Conservation (phyloP, 2,797 vertebrate species). For the Helostoma temminkii region DNA sequence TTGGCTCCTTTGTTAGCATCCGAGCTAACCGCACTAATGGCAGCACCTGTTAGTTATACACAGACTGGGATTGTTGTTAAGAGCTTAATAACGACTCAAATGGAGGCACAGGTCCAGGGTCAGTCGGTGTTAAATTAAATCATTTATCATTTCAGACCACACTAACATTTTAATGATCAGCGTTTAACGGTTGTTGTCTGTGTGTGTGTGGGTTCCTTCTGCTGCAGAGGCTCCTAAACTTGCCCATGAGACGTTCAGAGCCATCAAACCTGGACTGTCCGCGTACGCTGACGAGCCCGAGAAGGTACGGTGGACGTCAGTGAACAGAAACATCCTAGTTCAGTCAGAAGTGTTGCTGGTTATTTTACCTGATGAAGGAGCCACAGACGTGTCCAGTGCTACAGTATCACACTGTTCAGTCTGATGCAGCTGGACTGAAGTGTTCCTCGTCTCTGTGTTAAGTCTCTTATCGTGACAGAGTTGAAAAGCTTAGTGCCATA, state of each 20-base stretch:
- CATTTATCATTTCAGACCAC: background rate
- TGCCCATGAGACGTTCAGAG: conserved; percentile 90
- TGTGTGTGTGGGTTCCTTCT: conserved; percentile 22
- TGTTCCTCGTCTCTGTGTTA: too few relatives aligned
- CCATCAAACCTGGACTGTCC: conserved; percentile 94
- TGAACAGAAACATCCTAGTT: too few relatives aligned
- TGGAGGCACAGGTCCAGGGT: conserved; percentile 42
- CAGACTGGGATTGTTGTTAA: conserved; percentile 54
- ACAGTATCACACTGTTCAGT: too few relatives aligned
- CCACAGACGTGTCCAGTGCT: too few relatives aligned
- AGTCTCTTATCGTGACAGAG: background rate
- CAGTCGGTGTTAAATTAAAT: background rate
- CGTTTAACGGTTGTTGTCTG: background rate
- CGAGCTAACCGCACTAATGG: conserved; percentile 63
- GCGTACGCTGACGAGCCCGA: conserved; percentile 92
- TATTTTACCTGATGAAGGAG: too few relatives aligned
- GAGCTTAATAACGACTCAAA: conserved; percentile 58
- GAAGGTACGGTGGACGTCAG: conserved; percentile 80
- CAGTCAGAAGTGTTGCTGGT: too few relatives aligned
- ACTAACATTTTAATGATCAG: background rate
- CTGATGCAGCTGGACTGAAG: too few relatives aligned
- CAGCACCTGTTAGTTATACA: conserved; percentile 72
- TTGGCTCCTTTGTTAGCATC: conserved; percentile 79
- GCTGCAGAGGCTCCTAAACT: conserved; percentile 87
- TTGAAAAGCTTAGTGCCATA: background rate